Base-by-base conservation (phyloP, 1,140 invertebrate genomes). In the Penaeus japonicus region DNA sequence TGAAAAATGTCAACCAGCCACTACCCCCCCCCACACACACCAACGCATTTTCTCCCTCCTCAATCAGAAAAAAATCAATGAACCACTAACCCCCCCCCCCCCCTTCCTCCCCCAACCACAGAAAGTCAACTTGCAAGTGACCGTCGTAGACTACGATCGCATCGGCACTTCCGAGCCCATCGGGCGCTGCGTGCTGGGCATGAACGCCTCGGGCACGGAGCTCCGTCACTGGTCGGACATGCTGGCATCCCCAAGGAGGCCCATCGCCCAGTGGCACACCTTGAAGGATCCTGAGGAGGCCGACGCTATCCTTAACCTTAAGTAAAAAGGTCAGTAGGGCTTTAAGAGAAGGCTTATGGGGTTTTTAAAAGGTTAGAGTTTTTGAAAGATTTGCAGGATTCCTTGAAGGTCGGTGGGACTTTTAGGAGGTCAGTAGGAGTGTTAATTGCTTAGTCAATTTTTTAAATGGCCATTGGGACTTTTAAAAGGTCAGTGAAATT, bases 221-320 rank as follows among this genome's bases (percentile, higher is more conserved):
- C 94, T 99, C 78, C 96, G 99, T 91, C 99, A 99, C 93, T 99
- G 99, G 99, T 99, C 98, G 84, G 99, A 99, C 93, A 99, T 99
- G 98, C 93, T 99, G 93, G 98, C 99, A 91, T 99, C 98, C 88
- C 99, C 99, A 4, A 95, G 99, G 92, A 95, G 99, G 92, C 99
- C 99, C 53, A 99, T 99, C 91, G 99, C 99, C 90, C 99, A 99
- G 93, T 99, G 99, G 99, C 99, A 99, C 93, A 99, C 98, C 89
- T 95, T 99, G 90, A 98, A 98, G 93, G 97, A 98, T 92, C 97
- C 97, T 47, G 98, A 99, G 91, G 98, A 99, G 93, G 91, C 91
- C 39, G 97, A 97, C 92, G 84, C 89, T 70, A 90, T 90, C 30
- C 84, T 90, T 24, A 89, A 84, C 75, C 86, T 86, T 78, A 90